Conservation (phyloP, 2,797 vertebrate genomes). For the Acanthopagrus latus region DNA sequence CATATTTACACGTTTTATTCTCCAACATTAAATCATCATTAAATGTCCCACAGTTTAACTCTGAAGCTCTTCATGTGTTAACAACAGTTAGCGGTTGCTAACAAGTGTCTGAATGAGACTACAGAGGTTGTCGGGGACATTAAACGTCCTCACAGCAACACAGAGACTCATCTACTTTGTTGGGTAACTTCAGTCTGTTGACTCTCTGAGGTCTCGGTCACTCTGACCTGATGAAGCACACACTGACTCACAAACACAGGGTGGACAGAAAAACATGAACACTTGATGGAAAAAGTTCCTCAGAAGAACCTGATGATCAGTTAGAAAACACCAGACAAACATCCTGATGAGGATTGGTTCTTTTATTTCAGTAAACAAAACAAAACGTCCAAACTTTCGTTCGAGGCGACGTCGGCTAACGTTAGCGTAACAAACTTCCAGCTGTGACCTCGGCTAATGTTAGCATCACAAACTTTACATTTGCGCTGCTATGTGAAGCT, state of each 20-base stretch:
- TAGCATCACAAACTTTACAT: slow-evolving; percentile 16
- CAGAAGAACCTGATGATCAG: not conserved
- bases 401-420: slow-evolving; percentile 14
- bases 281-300: not conserved
- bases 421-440: slow-evolving; percentile 7
- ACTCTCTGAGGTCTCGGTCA: slow-evolving; percentile 53
- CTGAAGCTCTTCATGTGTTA: too few species aligned
- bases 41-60: too few species aligned
- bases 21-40: too few species aligned
- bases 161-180: not conserved
- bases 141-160: too few species aligned
- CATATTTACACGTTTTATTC: too few species aligned
- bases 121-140: too few species aligned
- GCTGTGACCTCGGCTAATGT: not conserved
- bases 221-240: slow-evolving; percentile 43
- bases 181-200: slow-evolving; percentile 29
- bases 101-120: too few species aligned
- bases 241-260: too few species aligned
- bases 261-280: not conserved
- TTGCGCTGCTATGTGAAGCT: not conserved
- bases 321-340: not conserved
- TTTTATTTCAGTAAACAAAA: slow-evolving; percentile 78
- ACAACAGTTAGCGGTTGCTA: too few species aligned
- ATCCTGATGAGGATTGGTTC: slow-evolving; percentile 34
- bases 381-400: slow-evolving; percentile 39